Evolutionary conservation across 2,113 vertebrate genomes (phyloP).

Genomic region (Ptyas mucosa): DNA sequence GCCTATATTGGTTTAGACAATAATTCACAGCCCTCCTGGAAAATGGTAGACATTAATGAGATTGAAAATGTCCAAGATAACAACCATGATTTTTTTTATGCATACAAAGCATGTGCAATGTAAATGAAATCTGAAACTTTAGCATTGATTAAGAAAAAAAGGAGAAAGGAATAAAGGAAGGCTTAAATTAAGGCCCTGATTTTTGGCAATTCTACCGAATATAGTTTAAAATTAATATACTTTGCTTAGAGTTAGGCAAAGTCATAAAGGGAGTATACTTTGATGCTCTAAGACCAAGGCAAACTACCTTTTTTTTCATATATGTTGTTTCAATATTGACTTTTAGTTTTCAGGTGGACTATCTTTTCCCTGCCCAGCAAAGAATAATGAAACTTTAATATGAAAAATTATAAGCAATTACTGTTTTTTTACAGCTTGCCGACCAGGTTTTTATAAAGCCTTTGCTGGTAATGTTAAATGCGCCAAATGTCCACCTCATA

Average conservation of each 20-base stretch:
- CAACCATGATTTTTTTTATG: background rate
- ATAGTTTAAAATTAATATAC: background rate
- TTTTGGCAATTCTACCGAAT: background rate
- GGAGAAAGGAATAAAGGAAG: background rate
- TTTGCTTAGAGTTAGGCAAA: background rate
- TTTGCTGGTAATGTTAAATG: constrained; percentile 85
- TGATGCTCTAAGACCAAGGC: background rate
- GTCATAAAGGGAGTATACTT: background rate
- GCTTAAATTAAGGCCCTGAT: background rate
- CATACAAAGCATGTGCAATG: background rate
- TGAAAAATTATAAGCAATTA: constrained; percentile 4
- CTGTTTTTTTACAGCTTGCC: constrained; percentile 79
- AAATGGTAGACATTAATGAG: background rate
- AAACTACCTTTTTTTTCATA: background rate
- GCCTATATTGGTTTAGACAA: background rate
- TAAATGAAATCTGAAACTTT: background rate
- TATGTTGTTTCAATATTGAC: background rate
- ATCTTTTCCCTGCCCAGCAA: background rate
- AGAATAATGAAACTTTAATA: background rate
- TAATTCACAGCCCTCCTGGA: background rate
- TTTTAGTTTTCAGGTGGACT: background rate
- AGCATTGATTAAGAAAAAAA: background rate
- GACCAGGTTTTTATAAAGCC: constrained; percentile 94
- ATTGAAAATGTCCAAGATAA: background rate
- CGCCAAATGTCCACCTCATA: constrained; percentile 94